Percentiles rank a stretch among this genome's conserved stretches.
Conservation (phyloP, 2,113 vertebrate genomes). For the Myiagra hebetior region DNA sequence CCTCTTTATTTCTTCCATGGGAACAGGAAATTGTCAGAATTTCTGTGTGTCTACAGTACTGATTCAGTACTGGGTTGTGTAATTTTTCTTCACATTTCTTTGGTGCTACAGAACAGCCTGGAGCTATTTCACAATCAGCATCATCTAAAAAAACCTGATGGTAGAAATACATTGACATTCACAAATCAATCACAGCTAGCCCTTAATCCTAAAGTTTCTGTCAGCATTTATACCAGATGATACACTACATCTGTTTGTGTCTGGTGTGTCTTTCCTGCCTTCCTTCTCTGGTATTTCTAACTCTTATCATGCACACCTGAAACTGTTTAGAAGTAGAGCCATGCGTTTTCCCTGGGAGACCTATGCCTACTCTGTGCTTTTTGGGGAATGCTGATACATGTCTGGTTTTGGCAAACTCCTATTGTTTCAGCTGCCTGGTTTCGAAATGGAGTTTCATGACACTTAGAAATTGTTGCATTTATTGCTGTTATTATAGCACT, state of each 20-base stretch:
- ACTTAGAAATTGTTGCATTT: not conserved
- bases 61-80: not conserved
- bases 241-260: not conserved
- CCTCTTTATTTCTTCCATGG: not conserved
- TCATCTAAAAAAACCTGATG: not conserved
- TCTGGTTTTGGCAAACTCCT: not conserved
- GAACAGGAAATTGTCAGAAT: not conserved
- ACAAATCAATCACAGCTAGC: not conserved
- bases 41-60: not conserved
- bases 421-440: not conserved
- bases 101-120: constrained; percentile 7
- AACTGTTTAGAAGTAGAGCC: not conserved
- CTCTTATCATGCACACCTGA: not conserved
- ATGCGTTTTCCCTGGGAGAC: not conserved
- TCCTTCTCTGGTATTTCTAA: not conserved
- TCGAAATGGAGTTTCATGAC: not conserved
- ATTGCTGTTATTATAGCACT: not conserved
- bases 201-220: not conserved
- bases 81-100: constrained; percentile 28
- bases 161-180: not conserved
- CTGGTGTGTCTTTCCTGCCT: not conserved
- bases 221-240: not conserved
- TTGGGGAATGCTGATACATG: not conserved
- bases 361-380: not conserved
- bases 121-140: not conserved